Percentiles rank a stretch among this genome's conserved stretches.
Evolutionary conservation across 2,888 invertebrate species (phyloP).

Genomic region (Ellobium chinense): DNA sequence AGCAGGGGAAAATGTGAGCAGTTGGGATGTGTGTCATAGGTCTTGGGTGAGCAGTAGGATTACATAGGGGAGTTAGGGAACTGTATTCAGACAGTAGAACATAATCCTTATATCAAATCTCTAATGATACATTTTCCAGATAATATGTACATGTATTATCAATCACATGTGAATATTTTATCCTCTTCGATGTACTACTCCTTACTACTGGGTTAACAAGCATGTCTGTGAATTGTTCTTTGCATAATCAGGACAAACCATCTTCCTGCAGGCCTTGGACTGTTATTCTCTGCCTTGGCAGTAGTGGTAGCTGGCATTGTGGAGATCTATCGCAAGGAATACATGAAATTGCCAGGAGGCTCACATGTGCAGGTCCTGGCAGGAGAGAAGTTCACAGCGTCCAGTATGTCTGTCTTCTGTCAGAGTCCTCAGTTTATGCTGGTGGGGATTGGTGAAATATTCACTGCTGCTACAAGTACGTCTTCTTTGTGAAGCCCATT

Average conservation of each 20-base stretch:
- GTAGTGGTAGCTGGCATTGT: constrained; percentile 68
- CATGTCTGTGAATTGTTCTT: background rate
- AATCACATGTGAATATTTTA: no score
- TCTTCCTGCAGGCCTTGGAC: constrained; percentile 66
- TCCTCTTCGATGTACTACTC: no score
- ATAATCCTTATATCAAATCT: no score
- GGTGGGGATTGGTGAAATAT: constrained; percentile 74
- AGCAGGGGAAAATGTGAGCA: no score
- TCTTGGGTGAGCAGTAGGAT: no score
- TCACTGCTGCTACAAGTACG: constrained; percentile 70
- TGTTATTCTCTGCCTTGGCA: constrained; percentile 63
- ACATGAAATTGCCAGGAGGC: constrained; percentile 54
- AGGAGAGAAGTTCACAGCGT: constrained; percentile 65
- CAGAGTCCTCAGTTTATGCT: constrained; percentile 73
- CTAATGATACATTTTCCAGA: no score
- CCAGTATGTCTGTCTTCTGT: constrained; percentile 65
- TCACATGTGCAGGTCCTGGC: constrained; percentile 62
- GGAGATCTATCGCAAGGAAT: constrained; percentile 70
- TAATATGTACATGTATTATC: no score
- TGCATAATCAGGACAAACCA: no score
- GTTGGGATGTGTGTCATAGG: no score
- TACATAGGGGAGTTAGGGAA: no score
- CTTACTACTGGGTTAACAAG: background rate
- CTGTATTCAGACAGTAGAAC: no score
- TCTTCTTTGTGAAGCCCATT: no score